These are phyloP conservation scores for Pseudorhiza aurosa DNA, from an alignment of 30 jellyfish, hydroid and myxozoan genomes.

Conservation along the genomic window DNA sequence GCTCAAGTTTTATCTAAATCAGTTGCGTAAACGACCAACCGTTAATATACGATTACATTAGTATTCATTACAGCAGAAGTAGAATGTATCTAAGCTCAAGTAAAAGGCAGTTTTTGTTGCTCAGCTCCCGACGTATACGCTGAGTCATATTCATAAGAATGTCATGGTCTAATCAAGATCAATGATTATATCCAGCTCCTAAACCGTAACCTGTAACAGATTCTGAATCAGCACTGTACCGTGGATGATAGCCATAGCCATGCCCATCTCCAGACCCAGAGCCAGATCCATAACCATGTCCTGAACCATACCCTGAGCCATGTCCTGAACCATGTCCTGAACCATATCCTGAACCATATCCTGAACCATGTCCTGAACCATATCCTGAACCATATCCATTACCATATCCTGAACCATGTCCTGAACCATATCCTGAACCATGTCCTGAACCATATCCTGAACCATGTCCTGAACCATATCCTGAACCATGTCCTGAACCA, in stretches of 20 bases:
- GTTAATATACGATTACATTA: no score
- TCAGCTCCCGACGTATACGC: no score
- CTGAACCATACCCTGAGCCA: constrained; percentile 27
- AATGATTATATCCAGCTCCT: no score
- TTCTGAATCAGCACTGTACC: constrained; percentile 21
- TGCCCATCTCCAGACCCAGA: constrained; percentile 25
- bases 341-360: constrained; percentile 34
- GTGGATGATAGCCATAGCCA: constrained; percentile 17
- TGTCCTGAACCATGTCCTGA: constrained; percentile 36
- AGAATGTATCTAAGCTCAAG: no score
- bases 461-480: constrained; percentile 18
- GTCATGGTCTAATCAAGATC: no score
- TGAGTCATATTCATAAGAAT: no score
- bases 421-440: constrained; percentile 40
- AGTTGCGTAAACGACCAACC: no score
- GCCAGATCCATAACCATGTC: constrained; percentile 45
- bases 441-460: constrained; percentile 42
- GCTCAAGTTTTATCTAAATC: no score
- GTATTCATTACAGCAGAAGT: no score
- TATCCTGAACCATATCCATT: constrained; percentile 11
- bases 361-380: constrained; percentile 37
- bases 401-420: constrained; percentile 35
- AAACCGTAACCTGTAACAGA: constrained; percentile 26
- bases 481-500: constrained; percentile 12
- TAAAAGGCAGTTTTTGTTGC: no score